Conservation (phyloP, 1,140 invertebrate genomes). For the Hyphantria cunea region DNA sequence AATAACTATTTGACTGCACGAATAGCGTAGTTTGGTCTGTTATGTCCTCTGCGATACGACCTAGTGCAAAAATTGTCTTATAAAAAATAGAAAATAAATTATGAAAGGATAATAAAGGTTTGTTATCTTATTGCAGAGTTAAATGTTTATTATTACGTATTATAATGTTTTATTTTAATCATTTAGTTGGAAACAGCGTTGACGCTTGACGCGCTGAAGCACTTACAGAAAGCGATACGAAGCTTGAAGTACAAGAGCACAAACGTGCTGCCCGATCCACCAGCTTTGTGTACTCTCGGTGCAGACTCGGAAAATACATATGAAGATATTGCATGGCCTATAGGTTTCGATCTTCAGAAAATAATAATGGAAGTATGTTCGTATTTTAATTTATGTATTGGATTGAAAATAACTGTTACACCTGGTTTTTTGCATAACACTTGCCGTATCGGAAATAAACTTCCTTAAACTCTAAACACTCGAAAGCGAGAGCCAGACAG, state of each 20-base stretch:
- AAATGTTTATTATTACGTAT: no score
- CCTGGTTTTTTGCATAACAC: no score
- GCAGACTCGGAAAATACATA: slow-evolving; percentile 31
- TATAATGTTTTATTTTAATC: background rate
- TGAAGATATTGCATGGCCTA: slow-evolving; percentile 49
- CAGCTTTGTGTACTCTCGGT: slow-evolving; percentile 56
- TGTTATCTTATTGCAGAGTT: no score
- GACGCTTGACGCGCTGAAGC: slow-evolving; percentile 60
- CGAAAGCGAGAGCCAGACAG: no score
- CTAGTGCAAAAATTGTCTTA: no score
- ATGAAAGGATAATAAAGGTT: no score
- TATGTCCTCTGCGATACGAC: no score
- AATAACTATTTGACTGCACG: no score
- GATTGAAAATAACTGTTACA: no score
- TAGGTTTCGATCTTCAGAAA: slow-evolving; percentile 49
- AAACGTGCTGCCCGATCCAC: slow-evolving; percentile 41
- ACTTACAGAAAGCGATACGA: slow-evolving; percentile 66
- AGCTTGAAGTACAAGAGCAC: slow-evolving; percentile 38
- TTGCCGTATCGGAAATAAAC: background rate
- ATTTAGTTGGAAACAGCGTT: slow-evolving; percentile 68
- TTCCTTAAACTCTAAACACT: no score
- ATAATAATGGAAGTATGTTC: slow-evolving; percentile 46
- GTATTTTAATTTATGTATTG: background rate
- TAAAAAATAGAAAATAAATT: no score
- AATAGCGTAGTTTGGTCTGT: no score